phyloP scores from a whole-genome alignment of 2,888 invertebrate genomes.

The Willowsia nigromaculata region DNA sequence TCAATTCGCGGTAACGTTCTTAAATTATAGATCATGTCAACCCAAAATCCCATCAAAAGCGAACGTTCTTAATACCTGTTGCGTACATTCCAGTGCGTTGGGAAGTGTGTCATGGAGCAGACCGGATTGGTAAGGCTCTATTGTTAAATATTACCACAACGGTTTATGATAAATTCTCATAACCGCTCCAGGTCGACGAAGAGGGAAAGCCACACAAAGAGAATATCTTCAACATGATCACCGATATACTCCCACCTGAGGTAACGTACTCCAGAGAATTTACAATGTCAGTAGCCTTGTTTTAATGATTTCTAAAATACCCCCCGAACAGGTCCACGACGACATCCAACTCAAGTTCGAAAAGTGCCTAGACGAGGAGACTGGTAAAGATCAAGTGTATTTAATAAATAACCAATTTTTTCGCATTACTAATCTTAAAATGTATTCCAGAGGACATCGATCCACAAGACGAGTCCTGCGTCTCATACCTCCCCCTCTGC shows the following conservation, averaged over 20 bases:
- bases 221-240: slow-evolving; percentile 56
- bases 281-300: no score
- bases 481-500: slow-evolving; percentile 25
- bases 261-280: no score
- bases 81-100: slow-evolving; percentile 19
- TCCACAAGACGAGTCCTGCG: slow-evolving; percentile 44
- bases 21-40: background rate
- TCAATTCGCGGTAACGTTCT: background rate
- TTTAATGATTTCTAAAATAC: no score
- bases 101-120: slow-evolving; percentile 46
- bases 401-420: no score
- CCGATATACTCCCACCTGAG: slow-evolving; percentile 22
- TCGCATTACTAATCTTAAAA: background rate
- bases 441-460: no score
- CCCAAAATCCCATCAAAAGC: background rate
- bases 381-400: background rate
- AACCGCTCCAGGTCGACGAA: background rate
- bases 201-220: slow-evolving; percentile 44
- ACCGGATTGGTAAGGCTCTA: slow-evolving; percentile 23
- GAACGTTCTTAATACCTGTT: background rate
- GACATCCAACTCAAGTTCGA: slow-evolving; percentile 36
- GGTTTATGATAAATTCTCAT: background rate
- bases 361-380: slow-evolving; percentile 46
- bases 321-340: no score
- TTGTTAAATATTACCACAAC: background rate